These are phyloP conservation scores for Trissoscelio sp. DNA, from an alignment of 2,888 invertebrate species.

Conservation along the genomic window DNA sequence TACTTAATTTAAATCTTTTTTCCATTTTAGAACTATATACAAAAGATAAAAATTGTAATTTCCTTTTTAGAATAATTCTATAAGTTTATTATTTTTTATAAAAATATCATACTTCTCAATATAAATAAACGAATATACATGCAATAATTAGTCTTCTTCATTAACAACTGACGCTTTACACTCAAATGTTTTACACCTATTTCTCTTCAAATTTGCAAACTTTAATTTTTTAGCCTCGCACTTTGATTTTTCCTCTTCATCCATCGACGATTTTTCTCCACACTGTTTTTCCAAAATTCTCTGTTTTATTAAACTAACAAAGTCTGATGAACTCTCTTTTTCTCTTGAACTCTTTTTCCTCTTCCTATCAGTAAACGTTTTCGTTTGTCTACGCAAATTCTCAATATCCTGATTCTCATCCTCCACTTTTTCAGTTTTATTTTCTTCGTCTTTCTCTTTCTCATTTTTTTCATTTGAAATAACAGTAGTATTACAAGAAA, in stretches of 20 bases:
- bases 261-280: background rate
- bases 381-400: background rate
- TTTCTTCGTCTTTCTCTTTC: slow-evolving; percentile 2
- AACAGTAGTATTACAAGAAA: slow-evolving; percentile 76
- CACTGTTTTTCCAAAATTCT: slow-evolving; percentile 69
- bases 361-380: background rate
- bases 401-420: slow-evolving; percentile 8
- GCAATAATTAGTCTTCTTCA: background rate
- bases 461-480: slow-evolving; percentile 68
- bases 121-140: background rate
- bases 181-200: slow-evolving; percentile 9
- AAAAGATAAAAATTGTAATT: too few species aligned
- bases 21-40: too few species aligned
- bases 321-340: slow-evolving; percentile 66
- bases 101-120: too few species aligned
- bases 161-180: too few species aligned
- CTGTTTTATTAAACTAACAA: slow-evolving; percentile 76
- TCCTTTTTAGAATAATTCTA: too few species aligned
- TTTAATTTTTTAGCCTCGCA: background rate
- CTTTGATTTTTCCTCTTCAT: background rate
- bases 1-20: too few species aligned
- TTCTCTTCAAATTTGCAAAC: background rate
- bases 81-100: too few species aligned
- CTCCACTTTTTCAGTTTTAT: slow-evolving; percentile 13
- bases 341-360: background rate